phyloP scores from a whole-genome alignment of 2,888 invertebrate species.

The Coremacera marginata region DNA sequence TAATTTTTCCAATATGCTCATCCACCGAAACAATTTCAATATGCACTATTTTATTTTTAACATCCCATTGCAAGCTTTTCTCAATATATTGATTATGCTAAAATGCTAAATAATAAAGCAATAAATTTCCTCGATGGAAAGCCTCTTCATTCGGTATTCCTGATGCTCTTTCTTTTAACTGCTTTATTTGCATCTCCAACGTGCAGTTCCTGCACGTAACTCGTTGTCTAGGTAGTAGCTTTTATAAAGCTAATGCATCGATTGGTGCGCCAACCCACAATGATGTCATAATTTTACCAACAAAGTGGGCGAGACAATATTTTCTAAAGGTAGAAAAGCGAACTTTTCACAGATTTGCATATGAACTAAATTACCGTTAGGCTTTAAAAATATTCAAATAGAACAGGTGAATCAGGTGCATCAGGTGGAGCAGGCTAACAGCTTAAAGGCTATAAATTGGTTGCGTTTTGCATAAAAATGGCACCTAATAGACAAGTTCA shows the following conservation, averaged over 20 bases:
- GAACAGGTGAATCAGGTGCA: no score
- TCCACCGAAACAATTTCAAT: no score
- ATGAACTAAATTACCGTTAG: slow-evolving; percentile 22
- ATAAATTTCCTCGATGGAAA: neutral
- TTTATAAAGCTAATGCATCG: neutral
- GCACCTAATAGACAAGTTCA: neutral
- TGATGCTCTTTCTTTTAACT: slow-evolving; percentile 1
- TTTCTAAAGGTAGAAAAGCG: neutral
- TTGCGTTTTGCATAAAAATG: neutral
- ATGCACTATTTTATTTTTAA: no score
- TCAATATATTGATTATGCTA: neutral
- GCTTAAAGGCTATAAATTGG: no score
- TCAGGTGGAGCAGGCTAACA: no score
- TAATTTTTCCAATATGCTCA: no score
- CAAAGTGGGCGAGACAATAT: neutral
- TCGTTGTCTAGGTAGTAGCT: neutral
- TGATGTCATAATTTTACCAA: neutral
- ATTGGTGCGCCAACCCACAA: neutral
- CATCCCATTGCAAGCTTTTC: neutral
- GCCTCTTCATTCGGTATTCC: slow-evolving; percentile 9
- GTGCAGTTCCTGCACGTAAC: neutral
- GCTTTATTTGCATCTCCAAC: slow-evolving; percentile 17
- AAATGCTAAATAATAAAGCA: slow-evolving; percentile 4
- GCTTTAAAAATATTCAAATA: slow-evolving; percentile 13
- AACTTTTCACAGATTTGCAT: slow-evolving; percentile 34